These are phyloP conservation scores for Drosophila mimetica DNA, from an alignment of 2,888 invertebrate genomes.

Conservation along the genomic window DNA sequence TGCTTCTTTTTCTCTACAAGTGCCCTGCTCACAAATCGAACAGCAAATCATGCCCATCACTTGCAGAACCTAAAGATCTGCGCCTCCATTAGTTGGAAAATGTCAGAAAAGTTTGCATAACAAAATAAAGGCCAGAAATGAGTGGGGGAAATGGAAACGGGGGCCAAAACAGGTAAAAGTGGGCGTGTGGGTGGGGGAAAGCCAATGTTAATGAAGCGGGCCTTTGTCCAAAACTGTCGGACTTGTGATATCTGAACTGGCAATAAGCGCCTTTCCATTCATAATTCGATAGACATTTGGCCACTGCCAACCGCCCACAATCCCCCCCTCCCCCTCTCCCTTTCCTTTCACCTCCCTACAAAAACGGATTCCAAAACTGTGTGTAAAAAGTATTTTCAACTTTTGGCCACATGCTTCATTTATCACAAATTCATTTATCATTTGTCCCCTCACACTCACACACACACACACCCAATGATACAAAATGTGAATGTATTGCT, in stretches of 20 bases:
- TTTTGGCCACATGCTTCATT: conserved; percentile 81
- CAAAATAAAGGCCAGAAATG: conserved; percentile 7
- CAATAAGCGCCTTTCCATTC: conserved; percentile 54
- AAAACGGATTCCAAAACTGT: conserved; percentile 38
- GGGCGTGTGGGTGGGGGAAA: conserved; percentile 1
- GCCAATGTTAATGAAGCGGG: conserved; percentile 62
- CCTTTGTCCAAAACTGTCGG: conserved; percentile 46
- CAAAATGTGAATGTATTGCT: conserved; percentile 53
- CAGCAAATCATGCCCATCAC: conserved; percentile 26
- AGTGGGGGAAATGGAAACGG: not conserved
- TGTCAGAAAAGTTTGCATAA: conserved; percentile 28
- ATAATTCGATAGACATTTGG: conserved; percentile 65
- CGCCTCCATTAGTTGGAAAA: conserved; percentile 30
- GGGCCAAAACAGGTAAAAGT: conserved; percentile 11
- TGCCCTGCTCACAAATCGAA: conserved; percentile 19
- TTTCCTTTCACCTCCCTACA: not conserved
- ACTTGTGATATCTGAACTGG: conserved; percentile 31
- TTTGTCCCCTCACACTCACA: conserved; percentile 64
- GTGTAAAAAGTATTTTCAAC: conserved; percentile 75
- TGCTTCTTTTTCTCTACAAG: not conserved
- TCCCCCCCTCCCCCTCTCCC: not conserved
- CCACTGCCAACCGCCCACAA: conserved; percentile 3
- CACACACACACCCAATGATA: conserved; percentile 21
- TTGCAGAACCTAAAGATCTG: conserved; percentile 18
- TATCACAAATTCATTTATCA: conserved; percentile 81